These are phyloP conservation scores for Ophiodon elongatus DNA, from an alignment of 2,113 vertebrate genomes.

Conservation along the genomic window DNA sequence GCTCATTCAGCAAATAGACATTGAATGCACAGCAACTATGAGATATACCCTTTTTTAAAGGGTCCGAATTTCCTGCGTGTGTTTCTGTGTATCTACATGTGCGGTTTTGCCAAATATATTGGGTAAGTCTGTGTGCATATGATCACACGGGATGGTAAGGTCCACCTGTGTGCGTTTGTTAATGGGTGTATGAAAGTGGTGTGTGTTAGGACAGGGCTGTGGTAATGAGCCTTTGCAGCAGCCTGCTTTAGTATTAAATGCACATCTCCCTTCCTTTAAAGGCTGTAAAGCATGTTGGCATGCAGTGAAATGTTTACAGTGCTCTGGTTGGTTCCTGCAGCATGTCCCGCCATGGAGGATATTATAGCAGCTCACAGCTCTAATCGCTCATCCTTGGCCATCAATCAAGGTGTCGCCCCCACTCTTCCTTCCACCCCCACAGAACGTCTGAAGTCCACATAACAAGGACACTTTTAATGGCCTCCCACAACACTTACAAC, in stretches of 20 bases:
- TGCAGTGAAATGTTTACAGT: slow-evolving; percentile 78
- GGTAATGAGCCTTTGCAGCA: slow-evolving; percentile 73
- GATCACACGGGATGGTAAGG: not conserved
- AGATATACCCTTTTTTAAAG: slow-evolving; percentile 36
- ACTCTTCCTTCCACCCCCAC: slow-evolving; percentile 10
- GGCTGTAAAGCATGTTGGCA: slow-evolving; percentile 70
- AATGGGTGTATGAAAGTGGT: slow-evolving; percentile 43
- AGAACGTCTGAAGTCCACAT: slow-evolving; percentile 52
- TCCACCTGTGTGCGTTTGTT: slow-evolving; percentile 18
- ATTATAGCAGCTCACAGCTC: slow-evolving; percentile 65
- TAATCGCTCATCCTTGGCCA: slow-evolving; percentile 74
- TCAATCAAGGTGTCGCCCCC: slow-evolving; percentile 62
- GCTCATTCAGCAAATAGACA: not conserved
- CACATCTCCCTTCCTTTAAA: slow-evolving; percentile 64
- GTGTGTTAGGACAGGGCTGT: slow-evolving; percentile 43
- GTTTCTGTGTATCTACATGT: slow-evolving; percentile 8
- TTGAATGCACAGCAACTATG: not conserved
- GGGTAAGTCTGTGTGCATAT: not conserved
- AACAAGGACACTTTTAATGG: slow-evolving; percentile 74
- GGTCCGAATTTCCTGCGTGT: not conserved
- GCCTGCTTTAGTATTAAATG: slow-evolving; percentile 74
- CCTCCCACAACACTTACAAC: slow-evolving; percentile 62
- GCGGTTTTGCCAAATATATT: not conserved
- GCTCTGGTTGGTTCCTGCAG: slow-evolving; percentile 58
- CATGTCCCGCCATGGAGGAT: slow-evolving; percentile 39